Evolutionary conservation across 2,113 vertebrate species (phyloP), one percentile per base, ranked within the genome.

Genomic region (Lates calcarifer): DNA sequence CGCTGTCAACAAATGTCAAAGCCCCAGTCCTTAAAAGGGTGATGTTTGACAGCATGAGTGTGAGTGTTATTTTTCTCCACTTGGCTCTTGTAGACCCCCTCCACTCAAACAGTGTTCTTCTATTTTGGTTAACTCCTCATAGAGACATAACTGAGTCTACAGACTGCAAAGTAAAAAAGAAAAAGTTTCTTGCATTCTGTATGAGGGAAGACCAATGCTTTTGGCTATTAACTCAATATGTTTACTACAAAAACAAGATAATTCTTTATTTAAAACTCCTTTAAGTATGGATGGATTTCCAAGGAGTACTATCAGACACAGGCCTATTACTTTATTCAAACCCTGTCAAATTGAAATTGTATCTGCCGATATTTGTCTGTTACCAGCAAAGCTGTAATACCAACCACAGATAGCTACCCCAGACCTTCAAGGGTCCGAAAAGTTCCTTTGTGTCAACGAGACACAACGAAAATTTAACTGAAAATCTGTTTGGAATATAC

Each of bases 1-100:
- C 24, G 64, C 74, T 91, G 89, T 90, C 88, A 89, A 84, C 65
- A 85, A 83, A 89, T 78, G 79, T 89, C 88, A 88, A 74, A 77
- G 60, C 56, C 72, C 55, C 28, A 33, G 63, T 61, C 53, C 66
- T 74, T 89, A 83, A 87, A 90, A 89, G 85, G 70, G 31, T 85
- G 73, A 10, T 60, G 75, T 61, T 74, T 85, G 86, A 89, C 84
- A 87, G 79, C 45, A 4, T 72, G 58, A 89, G 68, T 86, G 33
- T 64, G 65, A 69, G 57, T 74, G 56, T 84, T 82, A 74, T 88
- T 85, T 89, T 57, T 68, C 72, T 69, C n/a, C 62, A 57, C 58
- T 72, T 77, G 71, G 58, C 53, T 69, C 51, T 62, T 62, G 37
- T 41, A 49, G 74, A 57, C 22, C n/a, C 26, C 13, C 29, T 55